Base-by-base conservation (phyloP, 2,113 vertebrate species). In the Microtus richardsoni region DNA sequence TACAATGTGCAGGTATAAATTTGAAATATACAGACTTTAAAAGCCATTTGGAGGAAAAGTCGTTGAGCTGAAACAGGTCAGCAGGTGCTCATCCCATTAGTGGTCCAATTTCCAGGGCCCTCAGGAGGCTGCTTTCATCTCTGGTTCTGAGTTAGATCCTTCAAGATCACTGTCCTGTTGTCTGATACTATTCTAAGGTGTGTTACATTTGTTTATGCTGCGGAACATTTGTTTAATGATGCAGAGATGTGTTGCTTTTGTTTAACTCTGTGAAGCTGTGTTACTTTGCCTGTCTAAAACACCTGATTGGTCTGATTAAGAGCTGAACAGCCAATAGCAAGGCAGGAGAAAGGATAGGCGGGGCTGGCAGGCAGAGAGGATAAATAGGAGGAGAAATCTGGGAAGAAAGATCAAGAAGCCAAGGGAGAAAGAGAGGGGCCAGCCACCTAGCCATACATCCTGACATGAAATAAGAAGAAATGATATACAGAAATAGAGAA, bases 61-160 rank as follows among this genome's bases (percentile, higher is more conserved):
- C 39, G 74, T 54, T 8, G 5, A 44, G 52, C 89, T 36, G 13
- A 26, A 80, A 54, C 66, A 33, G 49, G 24, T 41, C 9, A n/a
- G 30, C 28, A 17, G 9, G 58, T 64, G 54, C 3, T 70, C 41
- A 52, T 39, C 17, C 36, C 11, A 22, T 10, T 16, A 19, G 44
- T 3, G 6, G 13, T 49, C 47, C 16, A 36, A 16, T n/a, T 68
- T n/a, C 13, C 2, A 26, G 64, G 44, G 60, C 26, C 22, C 19
- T 47, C 33, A 0, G n/a, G 52, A 9, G 3, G 17, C 12, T 14
- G 21, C 16, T 5, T 10, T 28, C 0, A 0, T 11, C 39, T 49
- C 19, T 1, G 11, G 60, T n/a, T 21, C 12, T 39, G 3, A 14
- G 58, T 7, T 75, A 70, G 85, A 16, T 3, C 2, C 58, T 28